phyloP scores from a whole-genome alignment of 2,888 invertebrate genomes.

The Steinernema hermaphroditum region DNA sequence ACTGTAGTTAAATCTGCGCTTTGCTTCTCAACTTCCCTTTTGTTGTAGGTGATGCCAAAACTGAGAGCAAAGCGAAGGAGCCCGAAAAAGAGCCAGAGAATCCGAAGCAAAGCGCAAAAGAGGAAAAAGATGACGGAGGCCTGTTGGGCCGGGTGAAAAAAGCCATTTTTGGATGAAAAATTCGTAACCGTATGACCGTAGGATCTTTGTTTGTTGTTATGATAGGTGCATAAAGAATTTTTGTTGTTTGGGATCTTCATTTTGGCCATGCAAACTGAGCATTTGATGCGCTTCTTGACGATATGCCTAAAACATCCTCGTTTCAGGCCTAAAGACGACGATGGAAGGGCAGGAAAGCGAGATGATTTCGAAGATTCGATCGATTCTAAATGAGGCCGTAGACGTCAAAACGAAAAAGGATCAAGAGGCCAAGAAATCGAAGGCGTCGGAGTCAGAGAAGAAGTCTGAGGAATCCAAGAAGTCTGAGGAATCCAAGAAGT shows the following conservation, averaged over 20 bases:
- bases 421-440: slow-evolving; percentile 35
- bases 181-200: not conserved
- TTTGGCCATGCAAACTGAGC: too few relatives aligned
- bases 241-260: not conserved
- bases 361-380: not conserved
- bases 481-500: not conserved
- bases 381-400: not conserved
- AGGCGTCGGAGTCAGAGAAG: not conserved
- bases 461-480: not conserved
- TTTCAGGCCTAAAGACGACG: too few relatives aligned
- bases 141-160: slow-evolving; percentile 3
- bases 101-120: not conserved
- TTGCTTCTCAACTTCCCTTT: not conserved
- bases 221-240: not conserved
- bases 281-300: too few relatives aligned
- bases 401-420: slow-evolving; percentile 28
- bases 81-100: not conserved
- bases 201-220: slow-evolving; percentile 13
- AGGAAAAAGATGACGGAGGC: not conserved
- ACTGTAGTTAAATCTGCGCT: not conserved
- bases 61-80: not conserved
- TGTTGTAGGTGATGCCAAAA: not conserved
- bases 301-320: too few relatives aligned
- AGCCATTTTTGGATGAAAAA: not conserved
- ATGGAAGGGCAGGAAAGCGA: not conserved